Percentiles rank a stretch among this genome's conserved stretches.
Conservation (phyloP, 2,888 invertebrate species). For the Ditylenchus weischeri region DNA sequence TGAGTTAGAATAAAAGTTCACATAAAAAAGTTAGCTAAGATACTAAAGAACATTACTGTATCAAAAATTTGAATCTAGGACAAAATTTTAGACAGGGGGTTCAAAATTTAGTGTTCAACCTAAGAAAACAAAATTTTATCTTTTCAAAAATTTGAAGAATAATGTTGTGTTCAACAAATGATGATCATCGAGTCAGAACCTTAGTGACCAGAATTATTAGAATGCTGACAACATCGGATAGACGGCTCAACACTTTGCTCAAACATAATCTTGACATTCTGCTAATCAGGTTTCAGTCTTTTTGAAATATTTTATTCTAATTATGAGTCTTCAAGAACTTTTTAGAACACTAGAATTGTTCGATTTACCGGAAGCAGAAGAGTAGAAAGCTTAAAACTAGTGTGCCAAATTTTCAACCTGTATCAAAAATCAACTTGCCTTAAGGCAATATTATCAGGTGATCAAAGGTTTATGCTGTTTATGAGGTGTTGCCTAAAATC, state of each 20-base stretch:
- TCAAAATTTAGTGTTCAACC: too few species aligned
- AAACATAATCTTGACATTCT: slow-evolving; percentile 1
- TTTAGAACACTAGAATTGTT: slow-evolving; percentile 7
- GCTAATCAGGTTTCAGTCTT: slow-evolving; percentile 8
- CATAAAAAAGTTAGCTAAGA: too few species aligned
- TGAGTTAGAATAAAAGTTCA: too few species aligned
- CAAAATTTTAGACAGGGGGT: too few species aligned
- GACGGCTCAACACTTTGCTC: slow-evolving; percentile 3
- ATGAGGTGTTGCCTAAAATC: not conserved
- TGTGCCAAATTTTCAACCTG: not conserved
- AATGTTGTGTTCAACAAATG: not conserved
- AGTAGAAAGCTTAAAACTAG: slow-evolving; percentile 6
- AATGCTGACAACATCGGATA: slow-evolving; percentile 2
- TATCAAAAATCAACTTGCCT: not conserved
- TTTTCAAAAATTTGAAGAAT: not conserved
- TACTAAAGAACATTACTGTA: too few species aligned
- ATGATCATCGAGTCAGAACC: slow-evolving; percentile 13
- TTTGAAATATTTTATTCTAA: not conserved
- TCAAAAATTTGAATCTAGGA: too few species aligned
- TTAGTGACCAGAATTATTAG: slow-evolving; percentile 1
- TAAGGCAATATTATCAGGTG: not conserved
- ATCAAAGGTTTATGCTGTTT: slow-evolving; percentile 10
- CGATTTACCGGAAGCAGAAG: slow-evolving; percentile 8
- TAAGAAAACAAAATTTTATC: too few species aligned
- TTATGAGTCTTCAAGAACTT: not conserved